Percentiles rank a stretch among this genome's conserved stretches.
Conservation (phyloP, 2,888 invertebrate species). For the Sipha maydis region DNA sequence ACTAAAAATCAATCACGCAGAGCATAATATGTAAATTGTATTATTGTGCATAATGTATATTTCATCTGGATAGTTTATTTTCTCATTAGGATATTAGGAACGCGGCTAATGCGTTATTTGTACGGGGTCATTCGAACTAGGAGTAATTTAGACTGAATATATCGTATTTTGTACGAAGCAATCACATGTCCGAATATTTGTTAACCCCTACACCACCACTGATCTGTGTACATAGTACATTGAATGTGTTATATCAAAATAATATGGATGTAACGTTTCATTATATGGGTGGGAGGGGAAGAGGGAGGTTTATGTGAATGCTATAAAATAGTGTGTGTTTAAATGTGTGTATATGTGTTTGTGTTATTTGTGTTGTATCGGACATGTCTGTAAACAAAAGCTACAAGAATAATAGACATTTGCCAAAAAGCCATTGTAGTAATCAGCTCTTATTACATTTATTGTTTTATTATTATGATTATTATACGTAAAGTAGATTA, state of each 20-base stretch:
- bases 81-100: neutral
- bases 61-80: neutral
- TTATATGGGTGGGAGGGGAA: too few relatives aligned
- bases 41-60: neutral
- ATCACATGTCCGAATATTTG: constrained; percentile 1
- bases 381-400: constrained; percentile 26
- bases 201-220: neutral
- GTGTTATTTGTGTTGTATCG: neutral
- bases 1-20: neutral
- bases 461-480: too few relatives aligned
- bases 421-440: constrained; percentile 17
- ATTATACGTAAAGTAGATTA: neutral
- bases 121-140: neutral
- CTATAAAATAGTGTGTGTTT: neutral
- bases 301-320: too few relatives aligned
- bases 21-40: neutral
- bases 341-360: neutral
- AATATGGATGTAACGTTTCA: neutral
- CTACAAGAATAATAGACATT: constrained; percentile 4
- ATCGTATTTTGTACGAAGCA: neutral
- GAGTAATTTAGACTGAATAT: neutral
- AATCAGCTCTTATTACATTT: constrained; percentile 3
- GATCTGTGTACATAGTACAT: neutral
- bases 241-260: constrained; percentile 12
- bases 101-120: neutral